Conservation (phyloP, 2,888 invertebrate species). For the Mesorhabditis sp. region DNA sequence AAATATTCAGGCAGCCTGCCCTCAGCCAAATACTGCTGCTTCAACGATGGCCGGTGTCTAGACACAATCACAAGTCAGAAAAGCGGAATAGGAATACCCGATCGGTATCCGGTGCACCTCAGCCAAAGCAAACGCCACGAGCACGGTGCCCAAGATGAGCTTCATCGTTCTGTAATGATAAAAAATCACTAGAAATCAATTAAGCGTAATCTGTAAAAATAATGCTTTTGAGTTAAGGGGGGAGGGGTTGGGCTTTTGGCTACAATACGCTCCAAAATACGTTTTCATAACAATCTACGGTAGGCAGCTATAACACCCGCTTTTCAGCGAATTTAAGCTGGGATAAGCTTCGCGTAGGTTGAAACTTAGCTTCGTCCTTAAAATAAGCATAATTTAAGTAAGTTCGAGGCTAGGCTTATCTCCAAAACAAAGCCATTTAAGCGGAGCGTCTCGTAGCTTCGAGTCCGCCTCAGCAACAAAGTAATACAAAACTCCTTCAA, state of each 20-base stretch:
- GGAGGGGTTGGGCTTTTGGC: too few species aligned
- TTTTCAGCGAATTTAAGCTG: too few species aligned
- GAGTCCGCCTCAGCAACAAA: too few species aligned
- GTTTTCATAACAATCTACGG: neutral
- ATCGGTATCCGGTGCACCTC: neutral
- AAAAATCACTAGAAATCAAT: neutral
- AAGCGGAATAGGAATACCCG: neutral
- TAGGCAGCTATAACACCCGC: neutral
- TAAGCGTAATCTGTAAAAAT: neutral
- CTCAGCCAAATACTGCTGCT: constrained; percentile 20
- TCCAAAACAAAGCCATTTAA: too few species aligned
- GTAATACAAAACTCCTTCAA: too few species aligned
- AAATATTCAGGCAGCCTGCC: constrained; percentile 28
- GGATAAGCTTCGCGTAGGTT: neutral
- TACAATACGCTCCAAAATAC: too few species aligned
- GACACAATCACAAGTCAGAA: neutral
- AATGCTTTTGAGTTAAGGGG: too few species aligned
- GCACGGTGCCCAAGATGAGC: constrained; percentile 3
- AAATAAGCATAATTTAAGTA: too few species aligned
- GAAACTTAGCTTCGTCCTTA: too few species aligned
- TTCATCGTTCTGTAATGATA: neutral
- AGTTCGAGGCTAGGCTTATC: too few species aligned
- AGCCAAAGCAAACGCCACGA: neutral
- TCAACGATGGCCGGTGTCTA: constrained; percentile 27
- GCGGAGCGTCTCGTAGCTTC: too few species aligned